Conservation (phyloP, 2,888 invertebrate species). For the Antheraea assamensis region DNA sequence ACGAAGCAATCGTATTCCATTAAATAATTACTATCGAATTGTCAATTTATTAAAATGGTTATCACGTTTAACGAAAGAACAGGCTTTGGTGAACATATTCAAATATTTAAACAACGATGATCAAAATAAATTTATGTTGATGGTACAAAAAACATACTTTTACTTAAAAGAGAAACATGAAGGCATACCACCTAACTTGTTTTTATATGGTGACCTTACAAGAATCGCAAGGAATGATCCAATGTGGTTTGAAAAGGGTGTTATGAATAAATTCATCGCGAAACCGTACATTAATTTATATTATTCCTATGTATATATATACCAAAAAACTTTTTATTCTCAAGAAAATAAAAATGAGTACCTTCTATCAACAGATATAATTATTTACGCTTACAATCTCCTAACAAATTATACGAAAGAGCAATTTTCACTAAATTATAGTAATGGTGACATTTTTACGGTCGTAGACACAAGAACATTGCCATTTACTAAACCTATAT, state of each 20-base stretch:
- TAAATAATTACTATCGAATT: neutral
- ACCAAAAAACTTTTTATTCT: neutral
- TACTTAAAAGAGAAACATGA: neutral
- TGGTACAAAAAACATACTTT: neutral
- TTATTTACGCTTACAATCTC: constrained; percentile 49
- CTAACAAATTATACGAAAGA: constrained; percentile 37
- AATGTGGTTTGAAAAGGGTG: constrained; percentile 19
- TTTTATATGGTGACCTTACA: neutral
- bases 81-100: neutral
- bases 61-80: neutral
- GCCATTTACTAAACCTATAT: constrained; percentile 34
- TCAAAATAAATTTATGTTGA: neutral
- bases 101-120: constrained; percentile 7
- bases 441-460: neutral
- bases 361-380: constrained; percentile 40
- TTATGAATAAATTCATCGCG: constrained; percentile 10
- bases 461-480: constrained; percentile 5
- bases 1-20: neutral
- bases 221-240: neutral
- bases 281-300: constrained; percentile 21
- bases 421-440: neutral
- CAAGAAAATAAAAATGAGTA: neutral
- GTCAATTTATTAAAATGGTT: constrained; percentile 15
- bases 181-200: constrained; percentile 6
- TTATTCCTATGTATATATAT: constrained; percentile 19